A percentile compares a stretch with the other conserved stretches of the same genome.
These are phyloP conservation scores for Pseudopipra pipra DNA, from an alignment of 2,113 vertebrate species.

Conservation along the genomic window DNA sequence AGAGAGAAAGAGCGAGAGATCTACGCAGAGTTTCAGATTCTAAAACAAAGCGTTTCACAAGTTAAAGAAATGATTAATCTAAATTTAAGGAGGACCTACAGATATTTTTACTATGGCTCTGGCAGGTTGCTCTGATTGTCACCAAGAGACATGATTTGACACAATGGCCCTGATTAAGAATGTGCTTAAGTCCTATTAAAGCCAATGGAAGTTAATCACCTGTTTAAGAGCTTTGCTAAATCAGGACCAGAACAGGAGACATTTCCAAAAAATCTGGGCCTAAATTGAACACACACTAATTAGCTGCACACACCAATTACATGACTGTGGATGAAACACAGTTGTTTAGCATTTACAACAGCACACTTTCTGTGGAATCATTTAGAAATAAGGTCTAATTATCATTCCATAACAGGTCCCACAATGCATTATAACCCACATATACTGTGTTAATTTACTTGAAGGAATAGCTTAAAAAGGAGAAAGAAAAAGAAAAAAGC, in stretches of 20 bases:
- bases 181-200: slow-evolving; percentile 66
- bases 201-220: slow-evolving; percentile 65
- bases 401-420: slow-evolving; percentile 38
- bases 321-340: slow-evolving; percentile 33
- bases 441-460: background rate
- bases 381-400: slow-evolving; percentile 55
- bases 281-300: slow-evolving; percentile 41
- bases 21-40: background rate
- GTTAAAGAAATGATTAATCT: background rate
- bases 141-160: slow-evolving; percentile 45
- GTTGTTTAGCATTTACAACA: slow-evolving; percentile 54
- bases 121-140: slow-evolving; percentile 40
- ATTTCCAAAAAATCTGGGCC: slow-evolving; percentile 63
- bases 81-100: slow-evolving; percentile 16
- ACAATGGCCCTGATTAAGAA: slow-evolving; percentile 60
- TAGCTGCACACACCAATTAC: slow-evolving; percentile 51
- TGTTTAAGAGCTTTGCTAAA: slow-evolving; percentile 70
- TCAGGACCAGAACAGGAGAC: slow-evolving; percentile 62
- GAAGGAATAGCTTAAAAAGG: background rate
- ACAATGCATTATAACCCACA: slow-evolving; percentile 25
- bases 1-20: background rate
- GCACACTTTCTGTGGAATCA: slow-evolving; percentile 11
- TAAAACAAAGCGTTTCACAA: background rate
- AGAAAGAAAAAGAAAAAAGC: background rate
- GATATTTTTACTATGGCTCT: background rate